phyloP scores from a whole-genome alignment of 2,888 invertebrate species.

The Drosophila parthenogenetica region DNA sequence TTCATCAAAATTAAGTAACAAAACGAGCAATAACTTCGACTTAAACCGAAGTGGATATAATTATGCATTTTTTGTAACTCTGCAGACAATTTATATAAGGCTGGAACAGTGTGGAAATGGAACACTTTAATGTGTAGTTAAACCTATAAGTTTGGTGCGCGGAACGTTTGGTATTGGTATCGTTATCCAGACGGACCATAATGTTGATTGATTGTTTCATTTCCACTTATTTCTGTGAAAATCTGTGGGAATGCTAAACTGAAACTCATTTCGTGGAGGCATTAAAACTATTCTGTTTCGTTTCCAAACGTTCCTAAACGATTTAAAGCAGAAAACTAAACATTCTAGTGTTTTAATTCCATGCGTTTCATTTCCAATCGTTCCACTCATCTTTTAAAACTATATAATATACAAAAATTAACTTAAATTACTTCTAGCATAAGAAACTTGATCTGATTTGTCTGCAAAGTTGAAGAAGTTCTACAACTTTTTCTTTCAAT shows the following conservation, averaged over 20 bases:
- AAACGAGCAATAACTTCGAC: slow-evolving; percentile 23
- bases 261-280: background rate
- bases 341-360: background rate
- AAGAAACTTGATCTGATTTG: too few species aligned
- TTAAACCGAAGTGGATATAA: slow-evolving; percentile 18
- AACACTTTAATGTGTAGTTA: background rate
- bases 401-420: too few species aligned
- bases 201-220: background rate
- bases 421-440: too few species aligned
- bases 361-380: background rate
- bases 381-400: too few species aligned
- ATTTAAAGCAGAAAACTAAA: background rate
- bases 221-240: background rate
- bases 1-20: slow-evolving; percentile 31
- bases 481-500: background rate
- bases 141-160: too few species aligned
- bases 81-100: slow-evolving; percentile 29
- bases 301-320: background rate
- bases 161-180: too few species aligned
- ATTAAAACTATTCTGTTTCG: background rate
- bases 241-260: background rate
- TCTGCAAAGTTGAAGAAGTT: background rate
- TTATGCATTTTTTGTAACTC: slow-evolving; percentile 1
- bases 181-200: background rate
- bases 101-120: background rate